phyloP scores from a whole-genome alignment of 1,140 invertebrate genomes.

The Hyles vespertilio region DNA sequence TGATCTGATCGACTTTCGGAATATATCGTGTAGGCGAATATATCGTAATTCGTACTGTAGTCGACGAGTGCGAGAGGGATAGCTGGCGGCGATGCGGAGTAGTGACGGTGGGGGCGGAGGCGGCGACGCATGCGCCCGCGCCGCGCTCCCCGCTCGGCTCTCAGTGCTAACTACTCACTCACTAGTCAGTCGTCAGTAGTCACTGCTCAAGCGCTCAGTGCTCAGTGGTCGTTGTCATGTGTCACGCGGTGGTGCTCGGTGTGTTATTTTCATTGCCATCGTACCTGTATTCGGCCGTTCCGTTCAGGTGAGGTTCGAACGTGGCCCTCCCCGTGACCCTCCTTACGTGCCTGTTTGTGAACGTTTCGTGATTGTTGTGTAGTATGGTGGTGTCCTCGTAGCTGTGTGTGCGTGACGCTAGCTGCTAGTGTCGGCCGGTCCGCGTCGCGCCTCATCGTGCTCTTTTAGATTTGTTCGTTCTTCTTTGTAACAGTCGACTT shows the following conservation, averaged over 20 bases:
- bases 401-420: conserved; percentile 3
- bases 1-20: too few species aligned
- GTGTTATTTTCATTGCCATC: conserved; percentile 65
- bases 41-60: not conserved
- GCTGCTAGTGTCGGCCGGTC: too few species aligned
- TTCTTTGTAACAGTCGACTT: too few species aligned
- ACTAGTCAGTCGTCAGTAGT: too few species aligned
- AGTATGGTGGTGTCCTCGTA: not conserved
- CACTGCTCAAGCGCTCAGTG: not conserved
- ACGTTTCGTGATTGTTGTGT: conserved; percentile 1
- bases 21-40: too few species aligned
- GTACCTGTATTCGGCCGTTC: conserved; percentile 60
- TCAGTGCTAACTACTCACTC: not conserved
- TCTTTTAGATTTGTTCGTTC: too few species aligned
- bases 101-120: not conserved
- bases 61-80: not conserved
- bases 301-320: conserved; percentile 58
- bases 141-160: not conserved
- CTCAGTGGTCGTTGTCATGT: conserved; percentile 49
- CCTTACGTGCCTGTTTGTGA: conserved; percentile 5
- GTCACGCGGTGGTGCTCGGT: conserved; percentile 63
- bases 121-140: not conserved
- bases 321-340: conserved; percentile 1
- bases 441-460: too few species aligned
- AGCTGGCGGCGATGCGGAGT: not conserved